Conservation (phyloP, 2,888 invertebrate species). For the Pantelozetes paolii region DNA sequence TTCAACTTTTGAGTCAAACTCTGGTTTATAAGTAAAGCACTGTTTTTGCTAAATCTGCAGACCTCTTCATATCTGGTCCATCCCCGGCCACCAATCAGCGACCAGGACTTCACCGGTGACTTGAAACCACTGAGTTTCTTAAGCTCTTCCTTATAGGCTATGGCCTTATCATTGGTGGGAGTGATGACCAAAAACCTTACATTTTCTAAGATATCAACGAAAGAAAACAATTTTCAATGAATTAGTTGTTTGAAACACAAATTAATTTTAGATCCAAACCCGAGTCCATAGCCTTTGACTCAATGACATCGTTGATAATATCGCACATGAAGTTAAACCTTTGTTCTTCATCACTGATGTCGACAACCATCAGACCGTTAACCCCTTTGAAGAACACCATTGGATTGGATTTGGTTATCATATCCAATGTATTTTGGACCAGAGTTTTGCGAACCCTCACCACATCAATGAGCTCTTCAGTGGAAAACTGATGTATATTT, state of each 20-base stretch:
- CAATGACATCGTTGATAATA: background rate
- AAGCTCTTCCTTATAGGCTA: background rate
- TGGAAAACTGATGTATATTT: slow-evolving; percentile 9
- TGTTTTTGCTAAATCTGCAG: background rate
- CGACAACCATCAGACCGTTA: background rate
- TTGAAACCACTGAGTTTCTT: background rate
- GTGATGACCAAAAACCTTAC: background rate
- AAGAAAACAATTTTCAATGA: background rate
- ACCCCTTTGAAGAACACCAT: slow-evolving; percentile 8
- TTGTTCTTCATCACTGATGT: background rate
- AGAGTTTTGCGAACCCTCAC: background rate
- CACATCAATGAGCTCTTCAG: background rate
- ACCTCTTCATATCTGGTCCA: background rate
- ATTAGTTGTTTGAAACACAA: too few species aligned
- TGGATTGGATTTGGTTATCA: slow-evolving; percentile 10
- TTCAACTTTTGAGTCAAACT: background rate
- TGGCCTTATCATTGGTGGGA: background rate
- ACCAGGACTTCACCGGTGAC: background rate
- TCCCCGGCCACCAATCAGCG: background rate
- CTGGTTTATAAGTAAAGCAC: background rate
- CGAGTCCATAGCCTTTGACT: too few species aligned
- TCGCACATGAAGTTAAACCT: slow-evolving; percentile 4
- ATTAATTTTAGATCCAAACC: too few species aligned
- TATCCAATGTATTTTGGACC: background rate
- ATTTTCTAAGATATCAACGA: background rate